These are phyloP conservation scores for Halcyon malimbica DNA, from an alignment of 2,113 vertebrate species.

Conservation along the genomic window DNA sequence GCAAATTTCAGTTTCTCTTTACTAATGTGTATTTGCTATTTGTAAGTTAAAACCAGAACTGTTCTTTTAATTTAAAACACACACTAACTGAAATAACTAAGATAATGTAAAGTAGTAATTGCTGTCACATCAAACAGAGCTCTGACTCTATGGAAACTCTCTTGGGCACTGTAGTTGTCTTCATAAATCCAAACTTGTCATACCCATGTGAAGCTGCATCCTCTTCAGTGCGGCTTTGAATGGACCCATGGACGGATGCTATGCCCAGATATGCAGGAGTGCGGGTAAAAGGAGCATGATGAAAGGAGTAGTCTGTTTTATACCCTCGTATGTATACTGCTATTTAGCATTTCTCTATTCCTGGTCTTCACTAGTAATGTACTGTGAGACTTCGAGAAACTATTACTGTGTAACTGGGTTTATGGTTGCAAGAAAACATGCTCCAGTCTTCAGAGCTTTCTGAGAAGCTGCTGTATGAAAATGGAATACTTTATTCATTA, in stretches of 20 bases:
- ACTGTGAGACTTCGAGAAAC: not conserved
- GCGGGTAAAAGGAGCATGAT: not conserved
- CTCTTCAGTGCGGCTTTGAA: not conserved
- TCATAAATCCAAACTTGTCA: not conserved
- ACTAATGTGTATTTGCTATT: not conserved
- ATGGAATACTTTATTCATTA: not conserved
- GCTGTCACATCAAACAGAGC: not conserved
- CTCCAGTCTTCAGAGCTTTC: not conserved
- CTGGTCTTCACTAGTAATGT: not conserved
- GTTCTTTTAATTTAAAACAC: not conserved
- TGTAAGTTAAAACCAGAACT: not conserved
- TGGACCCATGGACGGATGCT: not conserved
- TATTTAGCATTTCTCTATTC: not conserved
- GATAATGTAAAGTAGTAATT: not conserved
- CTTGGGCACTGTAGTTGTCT: not conserved
- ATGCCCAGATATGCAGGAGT: not conserved
- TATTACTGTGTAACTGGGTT: not conserved
- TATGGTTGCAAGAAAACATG: not conserved
- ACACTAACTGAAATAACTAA: not conserved
- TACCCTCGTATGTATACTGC: not conserved
- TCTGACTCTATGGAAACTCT: not conserved
- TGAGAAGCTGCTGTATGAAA: not conserved
- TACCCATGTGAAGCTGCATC: rapidly evolving
- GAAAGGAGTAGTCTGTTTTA: not conserved
- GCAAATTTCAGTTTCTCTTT: not conserved